Conservation (phyloP, 2,797 vertebrate species). For the Acestrorhynchus altus region DNA sequence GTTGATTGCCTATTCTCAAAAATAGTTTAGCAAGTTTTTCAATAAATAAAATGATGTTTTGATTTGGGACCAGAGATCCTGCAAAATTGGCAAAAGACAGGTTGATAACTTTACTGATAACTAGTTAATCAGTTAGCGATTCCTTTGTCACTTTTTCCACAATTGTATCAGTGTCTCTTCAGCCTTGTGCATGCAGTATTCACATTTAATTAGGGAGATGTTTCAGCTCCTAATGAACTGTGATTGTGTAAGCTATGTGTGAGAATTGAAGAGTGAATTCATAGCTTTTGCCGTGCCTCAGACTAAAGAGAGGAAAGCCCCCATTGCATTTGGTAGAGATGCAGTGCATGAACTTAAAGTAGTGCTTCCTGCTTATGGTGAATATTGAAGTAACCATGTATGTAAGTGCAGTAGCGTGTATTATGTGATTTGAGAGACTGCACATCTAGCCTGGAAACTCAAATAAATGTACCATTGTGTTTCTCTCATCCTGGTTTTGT, state of each 20-base stretch:
- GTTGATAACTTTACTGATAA: background rate
- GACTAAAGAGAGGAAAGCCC: background rate
- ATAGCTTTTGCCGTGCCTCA: constrained; percentile 25
- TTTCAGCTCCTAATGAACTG: constrained; percentile 12
- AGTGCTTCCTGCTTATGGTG: background rate
- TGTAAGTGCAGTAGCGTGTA: background rate
- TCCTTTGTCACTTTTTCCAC: background rate
- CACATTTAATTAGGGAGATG: background rate
- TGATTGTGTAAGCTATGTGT: constrained; percentile 33
- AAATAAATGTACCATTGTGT: constrained; percentile 9
- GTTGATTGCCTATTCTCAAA: too few species aligned
- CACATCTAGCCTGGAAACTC: constrained; percentile 14
- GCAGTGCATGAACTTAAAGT: background rate
- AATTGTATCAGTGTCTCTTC: constrained; percentile 14
- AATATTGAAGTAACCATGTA: background rate
- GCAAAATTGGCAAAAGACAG: background rate
- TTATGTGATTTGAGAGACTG: background rate
- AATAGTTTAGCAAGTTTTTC: too few species aligned
- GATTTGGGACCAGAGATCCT: background rate
- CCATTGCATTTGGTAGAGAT: background rate
- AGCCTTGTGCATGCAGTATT: constrained; percentile 37
- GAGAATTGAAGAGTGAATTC: constrained; percentile 26
- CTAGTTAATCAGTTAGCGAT: background rate
- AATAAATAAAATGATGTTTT: too few species aligned
- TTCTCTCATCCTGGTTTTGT: constrained; percentile 24